These are phyloP conservation scores for Coluber constrictor DNA, from an alignment of 2,797 vertebrate species.

Conservation along the genomic window DNA sequence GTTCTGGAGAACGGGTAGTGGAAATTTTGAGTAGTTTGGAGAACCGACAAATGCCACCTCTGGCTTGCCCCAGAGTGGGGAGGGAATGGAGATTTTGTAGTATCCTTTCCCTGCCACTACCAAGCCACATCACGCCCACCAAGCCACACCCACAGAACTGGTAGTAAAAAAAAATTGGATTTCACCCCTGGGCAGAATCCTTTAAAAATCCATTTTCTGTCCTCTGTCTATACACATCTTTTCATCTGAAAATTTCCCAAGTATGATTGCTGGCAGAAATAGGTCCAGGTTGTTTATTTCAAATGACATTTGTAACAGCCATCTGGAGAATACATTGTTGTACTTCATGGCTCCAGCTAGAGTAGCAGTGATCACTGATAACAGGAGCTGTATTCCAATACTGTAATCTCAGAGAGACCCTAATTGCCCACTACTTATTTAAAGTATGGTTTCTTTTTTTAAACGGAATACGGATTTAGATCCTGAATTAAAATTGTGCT, in stretches of 20 bases:
- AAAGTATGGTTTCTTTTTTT: neutral
- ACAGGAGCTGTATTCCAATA: neutral
- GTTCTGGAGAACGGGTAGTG: no score
- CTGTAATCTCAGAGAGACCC: no score
- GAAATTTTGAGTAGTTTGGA: no score
- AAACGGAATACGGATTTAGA: neutral
- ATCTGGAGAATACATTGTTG: neutral
- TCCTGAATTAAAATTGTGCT: neutral
- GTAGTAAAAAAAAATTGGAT: no score
- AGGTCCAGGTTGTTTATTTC: neutral
- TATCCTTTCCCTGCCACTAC: no score
- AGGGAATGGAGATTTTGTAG: no score
- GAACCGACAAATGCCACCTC: no score
- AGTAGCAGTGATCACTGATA: neutral
- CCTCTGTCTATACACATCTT: neutral
- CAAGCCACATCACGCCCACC: no score
- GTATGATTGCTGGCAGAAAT: slow-evolving; percentile 11
- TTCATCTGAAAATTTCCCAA: neutral
- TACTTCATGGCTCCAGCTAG: neutral
- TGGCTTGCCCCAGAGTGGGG: no score
- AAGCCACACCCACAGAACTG: no score
- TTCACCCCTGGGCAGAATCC: neutral
- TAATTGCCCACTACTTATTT: neutral
- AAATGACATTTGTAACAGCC: neutral
- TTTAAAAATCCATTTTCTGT: neutral